Base-by-base conservation (phyloP, 2,797 vertebrate species). In the Natrix natrix region DNA sequence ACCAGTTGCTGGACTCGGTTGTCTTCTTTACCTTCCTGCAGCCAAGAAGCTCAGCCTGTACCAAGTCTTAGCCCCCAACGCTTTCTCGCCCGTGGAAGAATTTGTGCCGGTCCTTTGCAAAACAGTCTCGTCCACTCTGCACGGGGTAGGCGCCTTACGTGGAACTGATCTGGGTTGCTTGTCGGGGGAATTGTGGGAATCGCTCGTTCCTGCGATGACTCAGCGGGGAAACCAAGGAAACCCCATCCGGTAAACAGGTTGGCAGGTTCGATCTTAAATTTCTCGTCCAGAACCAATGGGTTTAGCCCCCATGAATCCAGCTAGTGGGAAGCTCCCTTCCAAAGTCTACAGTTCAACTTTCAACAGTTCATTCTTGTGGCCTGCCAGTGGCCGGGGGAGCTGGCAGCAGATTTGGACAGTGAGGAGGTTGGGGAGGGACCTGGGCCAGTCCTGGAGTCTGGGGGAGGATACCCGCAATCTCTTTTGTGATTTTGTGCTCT, bases 41-140 rank as follows among this genome's bases (percentile, higher is more conserved):
- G 98, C 98, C 90, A 98, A 97, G 95, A 98, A 97, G 86, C 96
- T 99, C 93, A 97, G 95, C 89, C 96, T 98, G 37, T 98, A 98
- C 94, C 98, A 98, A 96, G 96, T 98, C 89, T 96, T 98, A 95
- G 98, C 98, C 61, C 98, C 98, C 43, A 98, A 94, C 16, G 97
- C 98, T 0, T 98, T 98, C 95, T 97, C 98, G 86, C 96, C 96
- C 0, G 94, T 98, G 93, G 96, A 97, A 94, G 97, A 96, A 90
- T 98, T 98, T 96, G 97, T 98, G 78, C 98, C 98, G 37, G 94
- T 98, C 94, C 98, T 98, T 90, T 97, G 96, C 94, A 98, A 98
- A 96, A 98, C 96, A 0, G 97, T 98, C 1, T 97, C 98, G 24
- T 98, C 98, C 48, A 98, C 97, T 86, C 83, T 98, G 2, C 95